Base-by-base conservation (phyloP, 2,113 vertebrate species). In the Eurypyga helias region DNA sequence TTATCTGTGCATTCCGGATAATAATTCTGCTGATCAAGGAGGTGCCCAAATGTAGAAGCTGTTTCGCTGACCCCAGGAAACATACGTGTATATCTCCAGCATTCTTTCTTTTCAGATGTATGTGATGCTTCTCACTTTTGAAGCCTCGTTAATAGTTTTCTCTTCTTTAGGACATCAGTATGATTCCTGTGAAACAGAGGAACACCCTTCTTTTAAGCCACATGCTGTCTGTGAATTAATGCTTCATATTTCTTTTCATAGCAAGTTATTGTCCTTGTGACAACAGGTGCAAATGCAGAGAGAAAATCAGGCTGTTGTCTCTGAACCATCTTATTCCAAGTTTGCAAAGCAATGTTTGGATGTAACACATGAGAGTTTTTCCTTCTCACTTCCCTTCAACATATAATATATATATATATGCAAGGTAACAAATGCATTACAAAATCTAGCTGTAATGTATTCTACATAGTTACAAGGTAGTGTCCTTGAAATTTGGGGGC, bases 51-150 rank as follows among this genome's bases (percentile, higher is more conserved):
- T 10, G 20, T 73, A 81, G 80, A 66, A 87, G 23, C 33, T 54
- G 36, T 49, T 91, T 87, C 12, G 52, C 0, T 61, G 62, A 83
- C 41, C 25, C 36, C 36, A 86, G 62, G 31, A 93, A 21, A 64
- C 15, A n/a, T 0, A 0, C 11, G 45, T 48, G 13, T 31, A 0
- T 52, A 36, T 73, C 45, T 69, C 31, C 54, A 88, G 0, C 14
- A 17, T 75, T 76, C 21, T 49, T 76, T 72, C 8, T 87, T 84
- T 87, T 41, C 43, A 69, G 20, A 52, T 57, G 17, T 49, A 45
- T 17, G 9, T 48, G 20, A 67, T 75, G 14, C 34, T 61, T 95
- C n/a, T 31, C 11, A 23, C 24, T 78, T 84, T 21, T 62, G 52
- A 84, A 69, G 11, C 33, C 21, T 71, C 3, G 2, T 89, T 58